Percentiles rank a stretch among this genome's conserved stretches.
phyloP scores from a whole-genome alignment of 1,140 invertebrate genomes.

The Hetaerina americana region DNA sequence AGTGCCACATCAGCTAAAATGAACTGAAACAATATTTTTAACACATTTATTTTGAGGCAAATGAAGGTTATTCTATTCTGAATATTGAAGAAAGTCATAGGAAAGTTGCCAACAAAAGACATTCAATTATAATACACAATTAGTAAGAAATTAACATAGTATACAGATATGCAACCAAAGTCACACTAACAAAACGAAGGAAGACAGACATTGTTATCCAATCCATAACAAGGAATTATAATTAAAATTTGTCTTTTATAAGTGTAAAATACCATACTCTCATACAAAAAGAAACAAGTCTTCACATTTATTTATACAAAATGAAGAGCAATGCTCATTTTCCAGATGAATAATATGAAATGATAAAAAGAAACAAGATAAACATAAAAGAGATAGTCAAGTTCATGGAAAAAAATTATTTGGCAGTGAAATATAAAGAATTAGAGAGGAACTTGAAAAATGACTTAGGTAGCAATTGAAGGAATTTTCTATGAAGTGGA shows the following conservation, averaged over 20 bases:
- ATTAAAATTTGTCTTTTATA: conserved; percentile 1
- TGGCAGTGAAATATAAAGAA: background rate
- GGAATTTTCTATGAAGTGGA: background rate
- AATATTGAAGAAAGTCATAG: background rate
- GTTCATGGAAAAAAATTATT: background rate
- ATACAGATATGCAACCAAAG: background rate
- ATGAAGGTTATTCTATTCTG: background rate
- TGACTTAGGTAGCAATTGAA: background rate
- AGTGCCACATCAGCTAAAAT: background rate
- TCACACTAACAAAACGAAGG: background rate
- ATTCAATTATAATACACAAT: background rate
- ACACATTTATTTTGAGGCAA: background rate
- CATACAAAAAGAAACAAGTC: background rate
- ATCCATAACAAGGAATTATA: background rate
- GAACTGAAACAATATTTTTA: background rate
- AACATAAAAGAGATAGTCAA: background rate
- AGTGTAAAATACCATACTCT: background rate
- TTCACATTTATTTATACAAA: background rate
- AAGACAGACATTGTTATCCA: background rate
- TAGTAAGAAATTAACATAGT: conserved; percentile 1
- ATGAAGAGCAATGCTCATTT: background rate
- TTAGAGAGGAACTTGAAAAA: background rate
- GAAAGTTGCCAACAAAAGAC: background rate
- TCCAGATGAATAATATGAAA: background rate
- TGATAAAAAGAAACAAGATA: no score